Percentiles rank a stretch among this genome's conserved stretches.
phyloP scores from a whole-genome alignment of 2,888 invertebrate genomes.

The Drosophila tanythrix region DNA sequence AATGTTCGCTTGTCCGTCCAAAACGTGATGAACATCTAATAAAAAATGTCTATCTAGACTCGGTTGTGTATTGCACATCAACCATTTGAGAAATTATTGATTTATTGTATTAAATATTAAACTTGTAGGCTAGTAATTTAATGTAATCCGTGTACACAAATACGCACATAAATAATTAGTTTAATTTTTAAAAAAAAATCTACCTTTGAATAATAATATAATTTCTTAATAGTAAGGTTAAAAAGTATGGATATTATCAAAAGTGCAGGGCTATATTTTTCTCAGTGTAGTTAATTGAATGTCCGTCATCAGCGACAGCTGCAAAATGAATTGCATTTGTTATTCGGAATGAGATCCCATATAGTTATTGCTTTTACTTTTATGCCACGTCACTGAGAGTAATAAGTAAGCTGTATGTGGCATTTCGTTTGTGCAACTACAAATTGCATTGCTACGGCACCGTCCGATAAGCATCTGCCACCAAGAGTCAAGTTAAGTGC shows the following conservation, averaged over 20 bases:
- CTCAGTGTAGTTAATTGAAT: conserved; percentile 8
- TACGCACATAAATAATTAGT: neutral
- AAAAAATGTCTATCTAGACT: neutral
- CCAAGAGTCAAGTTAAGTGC: conserved; percentile 3
- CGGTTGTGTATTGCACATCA: neutral
- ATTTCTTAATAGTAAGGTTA: neutral
- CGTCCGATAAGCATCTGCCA: conserved; percentile 57
- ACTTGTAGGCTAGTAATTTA: neutral
- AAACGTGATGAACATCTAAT: conserved; percentile 1
- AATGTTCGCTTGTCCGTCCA: neutral
- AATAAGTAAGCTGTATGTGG: conserved; percentile 70
- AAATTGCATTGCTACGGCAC: conserved; percentile 60
- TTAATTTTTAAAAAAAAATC: neutral
- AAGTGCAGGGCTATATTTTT: neutral
- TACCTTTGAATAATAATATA: neutral
- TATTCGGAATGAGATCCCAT: conserved; percentile 49
- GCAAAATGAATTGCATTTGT: conserved; percentile 57
- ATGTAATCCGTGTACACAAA: neutral
- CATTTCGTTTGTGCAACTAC: conserved; percentile 60
- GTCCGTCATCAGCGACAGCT: conserved; percentile 7
- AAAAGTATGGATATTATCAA: neutral
- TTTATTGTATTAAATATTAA: neutral
- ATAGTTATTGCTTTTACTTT: conserved; percentile 35
- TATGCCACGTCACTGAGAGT: conserved; percentile 26
- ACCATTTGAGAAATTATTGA: neutral